Evolutionary conservation across 23 tunicate species (phyloP).

Genomic region (Styela clava): DNA sequence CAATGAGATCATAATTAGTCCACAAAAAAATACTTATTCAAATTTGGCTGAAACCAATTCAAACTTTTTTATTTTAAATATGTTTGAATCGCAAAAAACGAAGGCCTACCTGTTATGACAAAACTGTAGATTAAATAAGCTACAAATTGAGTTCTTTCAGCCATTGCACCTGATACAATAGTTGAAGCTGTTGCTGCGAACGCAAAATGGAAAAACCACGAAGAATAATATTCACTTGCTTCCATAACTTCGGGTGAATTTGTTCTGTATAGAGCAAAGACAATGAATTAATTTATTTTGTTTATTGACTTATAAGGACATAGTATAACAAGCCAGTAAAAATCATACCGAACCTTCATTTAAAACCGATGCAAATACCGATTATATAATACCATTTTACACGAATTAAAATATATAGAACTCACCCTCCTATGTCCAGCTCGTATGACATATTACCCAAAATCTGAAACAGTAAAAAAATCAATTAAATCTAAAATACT

Average conservation of each 20-base stretch:
- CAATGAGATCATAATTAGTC: no score
- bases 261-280: background rate
- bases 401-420: no score
- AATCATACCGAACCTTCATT: no score
- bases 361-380: no score
- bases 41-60: no score
- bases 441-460: background rate
- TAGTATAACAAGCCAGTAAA: background rate
- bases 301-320: background rate
- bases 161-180: slow-evolving; percentile 93
- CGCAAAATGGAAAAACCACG: slow-evolving; percentile 89
- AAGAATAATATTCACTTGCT: slow-evolving; percentile 41
- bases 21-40: no score
- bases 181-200: slow-evolving; percentile 97
- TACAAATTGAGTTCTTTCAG: slow-evolving; percentile 80
- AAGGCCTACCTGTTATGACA: slow-evolving; percentile 55
- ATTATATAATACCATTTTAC: no score
- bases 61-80: no score
- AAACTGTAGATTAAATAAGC: slow-evolving; percentile 84
- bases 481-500: no score
- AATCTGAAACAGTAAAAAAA: background rate
- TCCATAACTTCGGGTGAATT: slow-evolving; percentile 9
- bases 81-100: no score
- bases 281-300: background rate
- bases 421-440: background rate